Percentiles rank a stretch among this genome's conserved stretches.
Evolutionary conservation across 2,888 invertebrate species (phyloP).

Genomic region (Eupelmus urozonus): DNA sequence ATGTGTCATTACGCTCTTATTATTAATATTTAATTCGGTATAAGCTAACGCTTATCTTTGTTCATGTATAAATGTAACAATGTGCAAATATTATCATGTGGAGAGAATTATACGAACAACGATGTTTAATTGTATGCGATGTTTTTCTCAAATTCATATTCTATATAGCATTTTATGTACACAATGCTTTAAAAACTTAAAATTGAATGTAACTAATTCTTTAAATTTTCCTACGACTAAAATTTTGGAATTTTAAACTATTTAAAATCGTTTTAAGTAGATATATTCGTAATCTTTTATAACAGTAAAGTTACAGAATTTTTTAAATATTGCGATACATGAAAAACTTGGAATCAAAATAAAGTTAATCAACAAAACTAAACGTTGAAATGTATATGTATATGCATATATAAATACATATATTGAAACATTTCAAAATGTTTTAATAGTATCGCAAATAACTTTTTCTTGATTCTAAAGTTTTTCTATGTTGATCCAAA

Average conservation of each 20-base stretch:
- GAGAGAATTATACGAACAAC: constrained; percentile 22
- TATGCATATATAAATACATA: no score
- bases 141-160: constrained; percentile 14
- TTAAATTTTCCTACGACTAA: neutral
- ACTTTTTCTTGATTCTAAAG: constrained; percentile 29
- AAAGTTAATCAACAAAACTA: constrained; percentile 9
- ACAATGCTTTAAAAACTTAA: constrained; percentile 29
- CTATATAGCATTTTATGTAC: constrained; percentile 1
- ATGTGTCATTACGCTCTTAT: neutral
- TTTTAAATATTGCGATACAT: constrained; percentile 22
- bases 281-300: no score
- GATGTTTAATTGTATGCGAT: constrained; percentile 29
- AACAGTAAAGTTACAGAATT: constrained; percentile 40
- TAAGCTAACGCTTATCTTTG: neutral
- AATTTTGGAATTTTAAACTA: neutral
- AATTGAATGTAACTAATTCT: neutral
- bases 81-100: constrained; percentile 11
- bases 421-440: neutral
- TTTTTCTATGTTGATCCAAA: constrained; percentile 28
- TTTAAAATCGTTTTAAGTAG: neutral
- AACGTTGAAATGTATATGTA: neutral
- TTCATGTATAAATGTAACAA: neutral
- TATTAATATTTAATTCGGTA: neutral
- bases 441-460: neutral
- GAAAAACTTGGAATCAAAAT: neutral